Conservation (phyloP, 2,888 invertebrate genomes). For the Drosophila kambysellisi region DNA sequence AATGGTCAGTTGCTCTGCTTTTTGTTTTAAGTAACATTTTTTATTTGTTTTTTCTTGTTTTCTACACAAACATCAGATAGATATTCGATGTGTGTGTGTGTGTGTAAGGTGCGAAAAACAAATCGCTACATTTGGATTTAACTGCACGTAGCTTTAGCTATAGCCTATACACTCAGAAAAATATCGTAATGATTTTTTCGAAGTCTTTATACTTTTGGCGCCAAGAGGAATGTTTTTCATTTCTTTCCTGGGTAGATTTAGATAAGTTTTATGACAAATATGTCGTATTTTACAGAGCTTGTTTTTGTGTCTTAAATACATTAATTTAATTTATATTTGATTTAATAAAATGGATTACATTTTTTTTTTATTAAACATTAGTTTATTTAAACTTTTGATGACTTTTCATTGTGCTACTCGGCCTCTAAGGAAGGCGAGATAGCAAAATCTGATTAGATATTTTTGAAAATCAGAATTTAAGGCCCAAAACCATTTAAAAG, state of each 20-base stretch:
- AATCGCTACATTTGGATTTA: conserved; percentile 23
- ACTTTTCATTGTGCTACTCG: no score
- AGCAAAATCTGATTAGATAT: not conserved
- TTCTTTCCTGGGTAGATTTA: not conserved
- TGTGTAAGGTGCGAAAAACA: conserved; percentile 55
- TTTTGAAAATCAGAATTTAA: no score
- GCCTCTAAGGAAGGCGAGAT: not conserved
- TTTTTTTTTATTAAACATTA: not conserved
- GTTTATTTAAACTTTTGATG: not conserved
- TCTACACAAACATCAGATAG: conserved; percentile 15
- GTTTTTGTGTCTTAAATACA: not conserved
- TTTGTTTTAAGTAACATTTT: conserved; percentile 13
- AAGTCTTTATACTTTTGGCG: not conserved
- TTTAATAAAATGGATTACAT: no score
- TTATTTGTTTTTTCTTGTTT: conserved; percentile 25
- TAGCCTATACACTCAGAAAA: not conserved
- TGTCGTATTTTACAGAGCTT: not conserved
- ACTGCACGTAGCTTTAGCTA: not conserved
- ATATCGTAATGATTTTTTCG: not conserved
- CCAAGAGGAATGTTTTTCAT: not conserved
- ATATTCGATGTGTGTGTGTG: conserved; percentile 20
- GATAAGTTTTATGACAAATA: not conserved
- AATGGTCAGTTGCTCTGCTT: conserved; percentile 46
- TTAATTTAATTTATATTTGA: no score
- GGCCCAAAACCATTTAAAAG: not conserved